A percentile compares a stretch with the other conserved stretches of the same genome.
These are phyloP conservation scores for Arctia plantaginis DNA, from an alignment of 2,888 invertebrate genomes.

Conservation along the genomic window DNA sequence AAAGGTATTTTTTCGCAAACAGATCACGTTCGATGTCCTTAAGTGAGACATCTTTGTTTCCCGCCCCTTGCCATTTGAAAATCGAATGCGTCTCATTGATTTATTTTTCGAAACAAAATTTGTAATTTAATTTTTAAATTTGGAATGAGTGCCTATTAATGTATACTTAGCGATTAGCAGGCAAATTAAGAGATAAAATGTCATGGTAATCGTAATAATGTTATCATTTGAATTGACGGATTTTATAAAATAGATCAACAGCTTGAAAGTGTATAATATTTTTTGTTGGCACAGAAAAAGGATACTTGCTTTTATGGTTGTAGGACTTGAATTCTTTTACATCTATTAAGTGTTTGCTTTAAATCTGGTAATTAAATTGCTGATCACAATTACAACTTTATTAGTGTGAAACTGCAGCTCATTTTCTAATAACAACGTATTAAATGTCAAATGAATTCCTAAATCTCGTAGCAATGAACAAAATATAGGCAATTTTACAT, in stretches of 20 bases:
- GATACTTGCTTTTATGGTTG: not conserved
- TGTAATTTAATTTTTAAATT: slow-evolving; percentile 13
- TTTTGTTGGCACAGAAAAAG: too few species aligned
- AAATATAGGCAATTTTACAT: slow-evolving; percentile 24
- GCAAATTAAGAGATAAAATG: not conserved
- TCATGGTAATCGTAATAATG: not conserved
- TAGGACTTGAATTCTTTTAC: not conserved
- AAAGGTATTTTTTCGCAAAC: slow-evolving; percentile 82
- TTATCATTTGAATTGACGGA: not conserved
- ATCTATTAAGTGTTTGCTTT: not conserved
- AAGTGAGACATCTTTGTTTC: slow-evolving; percentile 83
- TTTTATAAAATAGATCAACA: not conserved
- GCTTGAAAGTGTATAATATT: not conserved
- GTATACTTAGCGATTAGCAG: not conserved
- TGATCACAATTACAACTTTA: slow-evolving; percentile 13
- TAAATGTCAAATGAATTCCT: slow-evolving; percentile 22
- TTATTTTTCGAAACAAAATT: too few species aligned
- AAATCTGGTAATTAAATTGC: slow-evolving; percentile 6
- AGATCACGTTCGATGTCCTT: slow-evolving; percentile 84
- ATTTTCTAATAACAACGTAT: slow-evolving; percentile 1
- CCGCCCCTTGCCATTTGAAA: slow-evolving; percentile 73
- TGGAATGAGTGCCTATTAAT: slow-evolving; percentile 12
- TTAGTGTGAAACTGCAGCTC: not conserved
- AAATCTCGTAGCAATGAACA: slow-evolving; percentile 13
- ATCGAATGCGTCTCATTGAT: slow-evolving; percentile 75